These are phyloP conservation scores for Colletes collaris DNA, from an alignment of 2,888 invertebrate genomes.

Conservation along the genomic window DNA sequence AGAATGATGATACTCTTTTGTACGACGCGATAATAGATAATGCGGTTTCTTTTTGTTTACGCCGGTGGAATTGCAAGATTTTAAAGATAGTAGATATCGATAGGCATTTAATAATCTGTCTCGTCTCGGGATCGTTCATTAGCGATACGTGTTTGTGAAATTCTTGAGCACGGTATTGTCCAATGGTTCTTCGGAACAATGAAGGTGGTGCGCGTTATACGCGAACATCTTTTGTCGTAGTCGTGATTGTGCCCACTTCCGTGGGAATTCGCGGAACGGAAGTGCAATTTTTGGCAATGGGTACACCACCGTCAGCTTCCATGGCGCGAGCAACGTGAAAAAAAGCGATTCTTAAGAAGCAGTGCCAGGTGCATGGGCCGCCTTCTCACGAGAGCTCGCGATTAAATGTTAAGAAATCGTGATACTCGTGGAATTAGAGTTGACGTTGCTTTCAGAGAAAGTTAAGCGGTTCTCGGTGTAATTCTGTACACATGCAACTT, in stretches of 20 bases:
- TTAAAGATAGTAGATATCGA: background rate
- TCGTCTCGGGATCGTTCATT: slow-evolving; percentile 23
- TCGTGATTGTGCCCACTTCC: slow-evolving; percentile 80
- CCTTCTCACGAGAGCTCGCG: slow-evolving; percentile 59
- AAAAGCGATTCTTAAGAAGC: slow-evolving; percentile 67
- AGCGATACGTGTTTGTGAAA: slow-evolving; percentile 11
- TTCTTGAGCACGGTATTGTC: slow-evolving; percentile 16
- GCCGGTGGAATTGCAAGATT: background rate
- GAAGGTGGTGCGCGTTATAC: slow-evolving; percentile 62
- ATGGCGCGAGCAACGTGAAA: slow-evolving; percentile 43
- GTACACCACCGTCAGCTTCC: slow-evolving; percentile 66
- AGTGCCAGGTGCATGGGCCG: slow-evolving; percentile 70
- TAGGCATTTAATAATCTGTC: background rate
- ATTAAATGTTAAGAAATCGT: slow-evolving; percentile 59
- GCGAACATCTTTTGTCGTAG: slow-evolving; percentile 75
- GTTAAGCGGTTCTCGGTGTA: background rate
- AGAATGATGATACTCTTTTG: slow-evolving; percentile 53
- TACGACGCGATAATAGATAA: slow-evolving; percentile 1
- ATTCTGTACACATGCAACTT: background rate
- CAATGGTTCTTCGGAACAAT: slow-evolving; percentile 60
- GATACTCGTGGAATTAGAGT: slow-evolving; percentile 64
- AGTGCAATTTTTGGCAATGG: slow-evolving; percentile 79
- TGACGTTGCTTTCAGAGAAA: background rate
- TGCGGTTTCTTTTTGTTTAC: background rate
- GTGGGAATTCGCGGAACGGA: slow-evolving; percentile 82